Percentiles rank a stretch among this genome's conserved stretches.
phyloP scores from a whole-genome alignment of 1,140 invertebrate species.

The Drosophila ohnishii region DNA sequence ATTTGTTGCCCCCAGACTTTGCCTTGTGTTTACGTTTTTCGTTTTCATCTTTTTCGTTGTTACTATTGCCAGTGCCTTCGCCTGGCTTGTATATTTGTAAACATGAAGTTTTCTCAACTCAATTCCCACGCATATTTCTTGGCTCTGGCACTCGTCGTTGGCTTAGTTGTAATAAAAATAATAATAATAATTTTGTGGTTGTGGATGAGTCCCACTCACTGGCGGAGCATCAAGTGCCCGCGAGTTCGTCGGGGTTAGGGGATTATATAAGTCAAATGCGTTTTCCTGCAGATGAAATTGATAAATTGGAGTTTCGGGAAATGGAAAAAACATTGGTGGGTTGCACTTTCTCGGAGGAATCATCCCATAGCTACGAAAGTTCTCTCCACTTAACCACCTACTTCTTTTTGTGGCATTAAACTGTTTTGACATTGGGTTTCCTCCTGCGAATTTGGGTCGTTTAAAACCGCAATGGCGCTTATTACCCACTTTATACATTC shows the following conservation, averaged over 20 bases:
- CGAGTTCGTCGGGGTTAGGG: slow-evolving; percentile 49
- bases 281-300: slow-evolving; percentile 37
- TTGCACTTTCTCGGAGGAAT: slow-evolving; percentile 18
- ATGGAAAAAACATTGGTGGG: slow-evolving; percentile 31
- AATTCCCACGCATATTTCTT: slow-evolving; percentile 73
- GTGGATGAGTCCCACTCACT: slow-evolving; percentile 29
- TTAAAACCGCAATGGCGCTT: slow-evolving; percentile 51
- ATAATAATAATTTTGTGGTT: slow-evolving; percentile 71
- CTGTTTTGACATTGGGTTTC: slow-evolving; percentile 27
- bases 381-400: slow-evolving; percentile 16
- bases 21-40: slow-evolving; percentile 46
- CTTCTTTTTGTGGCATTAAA: slow-evolving; percentile 6
- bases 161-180: slow-evolving; percentile 61
- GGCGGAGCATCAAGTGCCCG: slow-evolving; percentile 16
- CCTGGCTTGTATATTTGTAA: slow-evolving; percentile 52
- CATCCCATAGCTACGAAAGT: slow-evolving; percentile 51
- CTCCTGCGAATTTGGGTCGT: slow-evolving; percentile 45
- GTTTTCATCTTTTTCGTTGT: slow-evolving; percentile 23
- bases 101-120: slow-evolving; percentile 65
- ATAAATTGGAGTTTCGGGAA: slow-evolving; percentile 27
- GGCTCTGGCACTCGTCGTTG: slow-evolving; percentile 9
- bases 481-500: slow-evolving; percentile 15
- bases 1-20: slow-evolving; percentile 52
- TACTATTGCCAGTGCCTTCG: slow-evolving; percentile 33
- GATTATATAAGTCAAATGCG: slow-evolving; percentile 42